Evolutionary conservation across 2,113 vertebrate genomes (phyloP), one percentile per base, ranked within the genome.

Genomic region (Heptranchias perlo): DNA sequence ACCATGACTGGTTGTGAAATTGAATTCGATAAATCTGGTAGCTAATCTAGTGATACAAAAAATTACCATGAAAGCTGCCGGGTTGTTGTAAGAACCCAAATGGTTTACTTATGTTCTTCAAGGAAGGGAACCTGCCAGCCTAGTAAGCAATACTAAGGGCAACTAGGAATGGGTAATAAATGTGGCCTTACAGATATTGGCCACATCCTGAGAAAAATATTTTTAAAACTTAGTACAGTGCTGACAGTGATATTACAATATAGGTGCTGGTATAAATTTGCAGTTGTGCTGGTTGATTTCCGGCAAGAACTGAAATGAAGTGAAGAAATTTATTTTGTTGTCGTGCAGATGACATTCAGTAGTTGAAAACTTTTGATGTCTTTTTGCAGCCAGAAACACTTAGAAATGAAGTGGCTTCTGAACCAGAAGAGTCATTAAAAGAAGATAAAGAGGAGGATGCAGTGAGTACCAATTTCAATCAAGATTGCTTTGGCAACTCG

Each of bases 381-480:
- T 58, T 52, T 67, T 49, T 95, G 65, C 64, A 95, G 94, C 8
- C 44, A 69, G 94, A 95, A 52, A 28, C 65, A 69, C 64, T 52
- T 52, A 52, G 47, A 31, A 95, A 52, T 52, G 94, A 95, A 95
- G 65, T 52, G 94, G 65, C 47, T 69, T 52, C 65, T 49, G 64
- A 69, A 69, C 25, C 47, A 31, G 23, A 52, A 95, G 64, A 95
- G 65, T 35, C 44, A 73, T 93, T 61, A 39, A 67, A 95, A 73
- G 87, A 95, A 6, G n/a, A 94, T 11, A 64, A 93, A 35, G 62
- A 94, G 49, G 94, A 65, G n/a, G 92, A 95, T 49, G 47, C 94
- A 69, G 94, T 95, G 73, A 95, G 94, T 95, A 49, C 25, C 47
- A 35, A 47, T 49, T 47, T 67, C 18, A 39, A 14, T 44, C 28